These are phyloP conservation scores for Aporophyla nigra DNA, from an alignment of 2,888 invertebrate species.

Conservation along the genomic window DNA sequence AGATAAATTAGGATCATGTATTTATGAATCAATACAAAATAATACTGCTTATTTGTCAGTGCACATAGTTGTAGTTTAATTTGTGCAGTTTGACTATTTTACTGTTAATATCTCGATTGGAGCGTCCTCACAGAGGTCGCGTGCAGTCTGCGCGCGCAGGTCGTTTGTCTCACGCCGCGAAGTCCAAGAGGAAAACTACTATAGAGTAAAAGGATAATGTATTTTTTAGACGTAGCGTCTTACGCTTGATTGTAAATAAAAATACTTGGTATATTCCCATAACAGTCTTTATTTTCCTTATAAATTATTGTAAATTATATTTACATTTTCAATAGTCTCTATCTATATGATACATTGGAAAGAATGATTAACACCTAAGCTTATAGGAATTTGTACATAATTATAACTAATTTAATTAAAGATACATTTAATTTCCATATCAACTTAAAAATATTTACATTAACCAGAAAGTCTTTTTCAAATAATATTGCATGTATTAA, in stretches of 20 bases:
- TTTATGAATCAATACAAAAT: slow-evolving; percentile 12
- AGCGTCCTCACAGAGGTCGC: neutral
- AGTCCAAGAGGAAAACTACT: neutral
- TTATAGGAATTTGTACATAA: slow-evolving; percentile 66
- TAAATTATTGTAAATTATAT: slow-evolving; percentile 74
- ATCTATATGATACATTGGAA: slow-evolving; percentile 67
- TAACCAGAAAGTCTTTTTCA: slow-evolving; percentile 52
- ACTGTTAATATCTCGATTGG: neutral
- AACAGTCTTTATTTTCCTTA: slow-evolving; percentile 89
- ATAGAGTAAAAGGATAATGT: neutral
- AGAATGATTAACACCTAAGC: slow-evolving; percentile 51
- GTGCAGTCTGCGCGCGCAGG: neutral
- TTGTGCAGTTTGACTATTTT: slow-evolving; percentile 1
- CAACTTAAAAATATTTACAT: slow-evolving; percentile 56
- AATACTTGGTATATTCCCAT: slow-evolving; percentile 77
- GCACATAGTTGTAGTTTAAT: neutral
- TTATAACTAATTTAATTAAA: slow-evolving; percentile 54
- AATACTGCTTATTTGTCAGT: neutral
- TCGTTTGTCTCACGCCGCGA: neutral
- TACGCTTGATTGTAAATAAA: slow-evolving; percentile 53
- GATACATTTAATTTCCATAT: slow-evolving; percentile 61
- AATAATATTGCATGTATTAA: slow-evolving; percentile 36
- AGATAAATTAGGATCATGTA: neutral
- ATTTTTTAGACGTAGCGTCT: neutral
- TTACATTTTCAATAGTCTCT: slow-evolving; percentile 67